Base-by-base conservation (phyloP, 2,888 invertebrate species). In the Nomada flava region DNA sequence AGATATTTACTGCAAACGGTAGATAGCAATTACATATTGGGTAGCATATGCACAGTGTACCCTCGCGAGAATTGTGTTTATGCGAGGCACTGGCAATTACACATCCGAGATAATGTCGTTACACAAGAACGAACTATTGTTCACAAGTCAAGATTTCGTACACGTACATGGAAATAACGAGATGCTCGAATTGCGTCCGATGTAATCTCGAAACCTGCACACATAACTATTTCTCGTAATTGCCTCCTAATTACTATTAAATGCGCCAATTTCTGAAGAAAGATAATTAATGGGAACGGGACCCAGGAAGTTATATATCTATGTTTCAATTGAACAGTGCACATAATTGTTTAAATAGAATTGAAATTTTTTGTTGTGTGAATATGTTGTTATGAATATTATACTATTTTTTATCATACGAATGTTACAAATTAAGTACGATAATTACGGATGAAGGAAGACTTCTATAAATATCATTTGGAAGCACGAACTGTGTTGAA, bases 111-210 rank as follows among this genome's bases (percentile, higher is more conserved):
- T 52, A 62, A 18, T 9, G 20, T 29, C 4, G 62, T 20, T 62
- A 11, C 50, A 62, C 70, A 62, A 60, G 50, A 50, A 62, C 36
- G 70, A 62, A 18, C 50, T 18, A 62, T 36, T 29, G 44, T 71
- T 71, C 11, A 7, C 20, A 11, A 50, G 50, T 20, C 36, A 60
- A 52, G 70, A 71, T 71, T 62, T 71, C 50, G 18, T 29, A 47
- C 15, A 59, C 18, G 13, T 23, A 9, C 18, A n/a, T 23, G 4
- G 23, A 47, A 29, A 20, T 26, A 15, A 15, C 13, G n/a, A 44
- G 23, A 4, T 60, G 60, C 60, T 60, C 70, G 18, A 70, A 47
- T 60, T 50, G 59, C 36, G 50, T 15, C 50, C 20, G 70, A 71
- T 62, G 36, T 7, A 36, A 71, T 71, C 62, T 62, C 20, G 11